Evolutionary conservation across 2,888 invertebrate genomes (phyloP), one percentile per base, ranked within the genome.

Genomic region (Gastracanthus pulcherrimus): DNA sequence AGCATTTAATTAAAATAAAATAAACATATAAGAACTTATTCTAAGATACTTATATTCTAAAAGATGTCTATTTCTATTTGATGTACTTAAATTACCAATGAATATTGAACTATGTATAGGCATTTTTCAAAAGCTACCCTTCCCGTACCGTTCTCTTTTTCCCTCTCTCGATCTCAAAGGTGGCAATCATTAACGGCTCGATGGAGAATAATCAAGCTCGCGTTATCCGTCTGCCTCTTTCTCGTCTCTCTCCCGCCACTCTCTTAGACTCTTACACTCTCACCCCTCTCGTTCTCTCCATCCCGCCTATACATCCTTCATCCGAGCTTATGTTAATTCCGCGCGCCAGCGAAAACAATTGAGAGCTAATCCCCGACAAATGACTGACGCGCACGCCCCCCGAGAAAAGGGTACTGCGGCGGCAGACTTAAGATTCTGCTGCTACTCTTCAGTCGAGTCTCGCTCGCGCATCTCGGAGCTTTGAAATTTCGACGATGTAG

Each of bases 281-380:
- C n/a, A 36, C 45, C 38, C 34, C 19, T 31, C 29, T 13, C 55
- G 13, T 34, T 13, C 64, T 51, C 36, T 29, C 19, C 55, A 38
- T 19, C 16, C 19, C n/a, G 41, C 5, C 34, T 19, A 48, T 75
- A 89, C 90, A 90, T 90, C 90, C 89, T 90, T 91, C 89, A 91
- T 90, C 90, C 90, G 84, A 90, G 90, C 91, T 91, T 91, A 91
- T 91, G 91, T 90, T 91, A 91, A 91, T 91, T 89, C 89, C 87
- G 80, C 82, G 84, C 88, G 19, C 86, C 85, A 85, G 84, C 87
- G 88, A 90, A 90, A 91, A 90, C 91, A 90, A 90, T 90, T 87
- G 90, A 89, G 87, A 90, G 89, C 89, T 90, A 90, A 91, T 91
- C 91, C 90, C 88, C 90, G 90, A 91, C 90, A 90, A 91, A 91